Percentiles rank a stretch among this genome's conserved stretches.
Conservation (phyloP, 2,113 vertebrate genomes). For the Columba janthina region DNA sequence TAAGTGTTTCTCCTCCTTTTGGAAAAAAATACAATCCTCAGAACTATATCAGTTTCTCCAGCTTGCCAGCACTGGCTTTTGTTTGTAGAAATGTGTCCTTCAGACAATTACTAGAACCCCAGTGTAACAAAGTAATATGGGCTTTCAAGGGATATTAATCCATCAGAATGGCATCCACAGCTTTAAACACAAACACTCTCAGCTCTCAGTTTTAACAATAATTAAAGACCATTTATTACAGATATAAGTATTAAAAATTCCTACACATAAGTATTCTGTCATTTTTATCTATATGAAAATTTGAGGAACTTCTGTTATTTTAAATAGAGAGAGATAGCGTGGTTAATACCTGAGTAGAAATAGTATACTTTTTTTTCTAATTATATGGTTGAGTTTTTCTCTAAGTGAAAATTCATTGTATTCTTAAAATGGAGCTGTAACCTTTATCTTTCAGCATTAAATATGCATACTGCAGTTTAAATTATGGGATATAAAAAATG, state of each 20-base stretch:
- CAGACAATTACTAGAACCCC: not conserved
- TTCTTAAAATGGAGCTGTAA: not conserved
- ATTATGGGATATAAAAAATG: not conserved
- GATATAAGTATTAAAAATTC: not conserved
- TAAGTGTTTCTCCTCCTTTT: not conserved
- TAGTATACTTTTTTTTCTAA: not conserved
- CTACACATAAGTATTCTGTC: not conserved
- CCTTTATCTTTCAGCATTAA: not conserved
- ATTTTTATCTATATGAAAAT: not conserved
- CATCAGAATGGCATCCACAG: not conserved
- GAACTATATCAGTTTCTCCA: not conserved
- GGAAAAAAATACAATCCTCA: not conserved
- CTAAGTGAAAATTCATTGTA: not conserved
- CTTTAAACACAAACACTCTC: not conserved
- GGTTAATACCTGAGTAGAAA: not conserved
- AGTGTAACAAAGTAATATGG: not conserved
- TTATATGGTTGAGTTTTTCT: not conserved
- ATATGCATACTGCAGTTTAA: not conserved
- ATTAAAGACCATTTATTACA: not conserved
- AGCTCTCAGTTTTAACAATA: not conserved
- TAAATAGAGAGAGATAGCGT: not conserved
- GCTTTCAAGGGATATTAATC: not conserved
- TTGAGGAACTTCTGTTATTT: not conserved
- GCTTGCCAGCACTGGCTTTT: not conserved
- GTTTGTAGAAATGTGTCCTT: not conserved